phyloP scores from a whole-genome alignment of 2,113 vertebrate genomes.

The Caranx ignobilis region DNA sequence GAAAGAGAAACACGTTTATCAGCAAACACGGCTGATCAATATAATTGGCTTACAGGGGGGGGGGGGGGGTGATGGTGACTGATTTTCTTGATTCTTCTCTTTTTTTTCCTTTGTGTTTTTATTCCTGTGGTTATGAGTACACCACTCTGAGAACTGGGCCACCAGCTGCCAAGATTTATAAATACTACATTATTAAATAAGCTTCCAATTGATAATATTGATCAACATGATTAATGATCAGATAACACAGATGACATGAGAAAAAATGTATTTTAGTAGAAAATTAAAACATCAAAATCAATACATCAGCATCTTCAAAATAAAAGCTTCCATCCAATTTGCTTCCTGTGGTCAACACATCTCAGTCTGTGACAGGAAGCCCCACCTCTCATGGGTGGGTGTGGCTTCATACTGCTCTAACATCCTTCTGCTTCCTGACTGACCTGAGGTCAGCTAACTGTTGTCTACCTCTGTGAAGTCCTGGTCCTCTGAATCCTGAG shows the following conservation, averaged over 20 bases:
- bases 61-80: too few species aligned
- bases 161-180: too few species aligned
- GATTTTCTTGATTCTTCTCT: too few species aligned
- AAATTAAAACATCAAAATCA: not conserved
- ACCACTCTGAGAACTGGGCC: too few species aligned
- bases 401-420: not conserved
- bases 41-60: too few species aligned
- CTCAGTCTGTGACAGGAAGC: not conserved
- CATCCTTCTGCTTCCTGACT: not conserved
- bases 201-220: not conserved
- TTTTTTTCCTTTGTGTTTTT: too few species aligned
- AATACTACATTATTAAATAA: too few species aligned
- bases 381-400: not conserved
- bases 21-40: too few species aligned
- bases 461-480: slow-evolving; percentile 36
- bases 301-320: not conserved
- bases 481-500: slow-evolving; percentile 18
- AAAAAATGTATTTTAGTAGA: not conserved
- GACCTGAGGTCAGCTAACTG: slow-evolving; percentile 3
- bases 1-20: too few species aligned
- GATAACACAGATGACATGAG: not conserved
- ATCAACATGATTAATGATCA: not conserved
- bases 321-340: slow-evolving; percentile 10
- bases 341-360: not conserved
- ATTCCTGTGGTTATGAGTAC: too few species aligned